Base-by-base conservation (phyloP, 2,888 invertebrate species). In the Amaurobius ferox region DNA sequence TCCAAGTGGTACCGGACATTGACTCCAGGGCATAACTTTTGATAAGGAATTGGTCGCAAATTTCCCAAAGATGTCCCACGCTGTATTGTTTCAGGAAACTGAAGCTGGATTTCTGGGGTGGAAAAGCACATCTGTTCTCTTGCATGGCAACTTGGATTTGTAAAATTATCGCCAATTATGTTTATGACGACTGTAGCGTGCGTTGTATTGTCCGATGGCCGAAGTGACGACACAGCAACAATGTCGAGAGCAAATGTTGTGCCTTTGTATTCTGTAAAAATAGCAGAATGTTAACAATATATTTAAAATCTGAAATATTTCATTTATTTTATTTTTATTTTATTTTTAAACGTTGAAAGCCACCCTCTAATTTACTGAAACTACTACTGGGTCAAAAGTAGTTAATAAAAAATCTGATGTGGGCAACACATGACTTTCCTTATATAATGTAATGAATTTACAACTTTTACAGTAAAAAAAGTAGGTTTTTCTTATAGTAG, bases 171-270 rank as follows among this genome's bases (percentile, higher is more conserved):
- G 13, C 61, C 61, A 0, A 66, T 72, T 9, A 85, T 44, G 3
- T 35, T 48, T 23, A 85, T 55, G n/a, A 85, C 39, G 9, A 77
- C 29, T 0, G 83, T 77, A 9, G 55, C 61, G 1, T 72, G 77
- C 0, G 76, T 74, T 2, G 77, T 32, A 5, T 72, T 72, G 0
- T 61, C 77, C 5, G 66, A 55, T 2, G 77, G 66, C 2, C 55
- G 32, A 9, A 66, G 11, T 5, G 77, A 19, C 1, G 40, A 55
- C 26, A 72, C 40, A 2, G 77, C 77, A 23, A 71, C 67, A 0
- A 85, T 64, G 16, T 85, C 71, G 66, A 85, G 30, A 5, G 77
- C 83, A 26, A 85, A 85, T 26, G 72, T 77, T 0, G 83, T 71
- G 1, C 83, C 83, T 72, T 39, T 77, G 55, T 66, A 77, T 6